A percentile compares a stretch with the other conserved stretches of the same genome.
phyloP scores from a whole-genome alignment of 2,888 invertebrate genomes.

The Drosophila mettleri region DNA sequence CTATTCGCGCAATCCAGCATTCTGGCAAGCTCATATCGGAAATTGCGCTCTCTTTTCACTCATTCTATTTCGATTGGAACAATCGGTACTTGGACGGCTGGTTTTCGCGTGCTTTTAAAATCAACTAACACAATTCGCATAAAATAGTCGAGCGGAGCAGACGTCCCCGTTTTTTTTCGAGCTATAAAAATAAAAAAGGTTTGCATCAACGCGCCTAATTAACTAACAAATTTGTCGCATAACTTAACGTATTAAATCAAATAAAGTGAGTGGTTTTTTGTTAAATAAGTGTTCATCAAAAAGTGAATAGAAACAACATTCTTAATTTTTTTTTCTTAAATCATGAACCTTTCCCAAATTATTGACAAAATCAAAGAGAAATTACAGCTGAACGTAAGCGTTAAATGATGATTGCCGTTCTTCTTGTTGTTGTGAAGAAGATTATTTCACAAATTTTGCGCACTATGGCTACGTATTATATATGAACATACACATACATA shows the following conservation, averaged over 20 bases:
- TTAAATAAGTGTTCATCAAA: neutral
- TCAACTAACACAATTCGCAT: slow-evolving; percentile 43
- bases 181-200: slow-evolving; percentile 28
- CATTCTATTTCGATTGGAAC: slow-evolving; percentile 12
- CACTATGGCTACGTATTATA: slow-evolving; percentile 44
- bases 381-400: slow-evolving; percentile 68
- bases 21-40: slow-evolving; percentile 10
- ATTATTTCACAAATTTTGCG: slow-evolving; percentile 71
- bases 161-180: slow-evolving; percentile 36
- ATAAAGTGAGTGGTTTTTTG: slow-evolving; percentile 49
- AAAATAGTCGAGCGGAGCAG: slow-evolving; percentile 33
- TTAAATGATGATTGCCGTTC: slow-evolving; percentile 29
- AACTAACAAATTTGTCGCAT: slow-evolving; percentile 17
- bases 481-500: slow-evolving; percentile 13
- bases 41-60: slow-evolving; percentile 12
- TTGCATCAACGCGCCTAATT: slow-evolving; percentile 40
- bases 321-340: slow-evolving; percentile 5
- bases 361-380: slow-evolving; percentile 72
- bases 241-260: slow-evolving; percentile 27
- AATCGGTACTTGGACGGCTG: slow-evolving; percentile 1
- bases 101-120: slow-evolving; percentile 39
- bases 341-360: slow-evolving; percentile 67
- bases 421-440: slow-evolving; percentile 42
- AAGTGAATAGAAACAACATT: neutral
- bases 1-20: neutral